A percentile compares a stretch with the other conserved stretches of the same genome.
These are phyloP conservation scores for Pteria penguin DNA, from an alignment of 2,888 invertebrate species.

Conservation along the genomic window DNA sequence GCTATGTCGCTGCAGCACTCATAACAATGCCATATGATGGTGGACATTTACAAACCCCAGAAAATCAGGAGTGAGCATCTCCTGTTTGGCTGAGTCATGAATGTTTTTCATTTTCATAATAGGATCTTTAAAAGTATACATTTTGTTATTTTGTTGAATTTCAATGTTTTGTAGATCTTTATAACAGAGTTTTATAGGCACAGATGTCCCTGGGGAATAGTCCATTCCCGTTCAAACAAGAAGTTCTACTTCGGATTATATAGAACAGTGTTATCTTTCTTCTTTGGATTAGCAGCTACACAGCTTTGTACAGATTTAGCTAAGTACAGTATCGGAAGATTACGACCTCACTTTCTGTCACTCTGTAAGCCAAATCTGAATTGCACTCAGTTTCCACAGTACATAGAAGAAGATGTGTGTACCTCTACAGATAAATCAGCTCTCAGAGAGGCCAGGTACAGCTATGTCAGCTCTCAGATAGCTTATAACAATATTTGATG, in stretches of 20 bases:
- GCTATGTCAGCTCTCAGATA: not conserved
- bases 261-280: conserved; percentile 82
- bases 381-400: conserved; percentile 54
- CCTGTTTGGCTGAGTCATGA: too few relatives aligned
- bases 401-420: conserved; percentile 63
- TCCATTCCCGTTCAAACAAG: too few relatives aligned
- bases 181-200: too few relatives aligned
- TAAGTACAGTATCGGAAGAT: conserved; percentile 94
- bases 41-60: too few relatives aligned
- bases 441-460: conserved; percentile 68
- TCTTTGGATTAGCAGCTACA: conserved; percentile 91
- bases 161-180: too few relatives aligned
- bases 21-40: too few relatives aligned
- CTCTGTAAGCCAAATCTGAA: conserved; percentile 87
- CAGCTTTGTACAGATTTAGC: conserved; percentile 94
- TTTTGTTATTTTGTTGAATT: too few relatives aligned
- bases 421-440: conserved; percentile 55
- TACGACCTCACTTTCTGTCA: conserved; percentile 95
- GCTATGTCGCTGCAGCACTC: too few relatives aligned
- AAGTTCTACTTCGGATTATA: conserved; percentile 35
- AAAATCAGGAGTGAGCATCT: too few relatives aligned
- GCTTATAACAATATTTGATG: not conserved
- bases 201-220: too few relatives aligned
- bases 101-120: too few relatives aligned
- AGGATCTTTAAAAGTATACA: too few relatives aligned